A percentile compares a stretch with the other conserved stretches of the same genome.
These are phyloP conservation scores for Syndactyla subalaris DNA, from an alignment of 2,797 vertebrate species.

Conservation along the genomic window DNA sequence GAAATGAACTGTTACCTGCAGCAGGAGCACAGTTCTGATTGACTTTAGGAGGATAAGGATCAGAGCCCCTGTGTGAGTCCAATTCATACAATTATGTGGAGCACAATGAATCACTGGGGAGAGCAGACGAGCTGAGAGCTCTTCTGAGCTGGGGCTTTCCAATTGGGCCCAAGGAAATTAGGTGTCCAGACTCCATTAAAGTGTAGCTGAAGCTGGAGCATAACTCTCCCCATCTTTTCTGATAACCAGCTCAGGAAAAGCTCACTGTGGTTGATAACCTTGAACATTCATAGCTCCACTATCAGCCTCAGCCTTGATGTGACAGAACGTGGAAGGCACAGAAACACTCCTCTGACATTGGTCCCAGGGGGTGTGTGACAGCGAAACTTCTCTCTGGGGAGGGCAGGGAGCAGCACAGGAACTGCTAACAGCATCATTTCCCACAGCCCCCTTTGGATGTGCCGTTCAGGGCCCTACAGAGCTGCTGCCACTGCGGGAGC, in stretches of 20 bases:
- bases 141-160: background rate
- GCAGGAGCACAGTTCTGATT: background rate
- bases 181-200: background rate
- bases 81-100: background rate
- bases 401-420: background rate
- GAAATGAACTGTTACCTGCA: background rate
- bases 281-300: background rate
- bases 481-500: background rate
- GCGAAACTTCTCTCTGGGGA: background rate
- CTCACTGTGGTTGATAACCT: background rate
- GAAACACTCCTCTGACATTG: background rate
- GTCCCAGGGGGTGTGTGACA: background rate
- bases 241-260: background rate
- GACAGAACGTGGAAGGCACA: background rate
- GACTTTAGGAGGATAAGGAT: background rate
- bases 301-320: background rate
- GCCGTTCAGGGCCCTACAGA: background rate
- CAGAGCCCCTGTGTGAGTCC: background rate
- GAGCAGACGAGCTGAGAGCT: background rate
- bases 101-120: background rate
- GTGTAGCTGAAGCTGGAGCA: background rate
- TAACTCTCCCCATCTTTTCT: background rate
- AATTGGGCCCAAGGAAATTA: background rate
- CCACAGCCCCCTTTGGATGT: background rate
- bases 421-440: slow-evolving; percentile 12